Conservation (phyloP, 2,797 vertebrate genomes). For the Notolabrus celidotus region DNA sequence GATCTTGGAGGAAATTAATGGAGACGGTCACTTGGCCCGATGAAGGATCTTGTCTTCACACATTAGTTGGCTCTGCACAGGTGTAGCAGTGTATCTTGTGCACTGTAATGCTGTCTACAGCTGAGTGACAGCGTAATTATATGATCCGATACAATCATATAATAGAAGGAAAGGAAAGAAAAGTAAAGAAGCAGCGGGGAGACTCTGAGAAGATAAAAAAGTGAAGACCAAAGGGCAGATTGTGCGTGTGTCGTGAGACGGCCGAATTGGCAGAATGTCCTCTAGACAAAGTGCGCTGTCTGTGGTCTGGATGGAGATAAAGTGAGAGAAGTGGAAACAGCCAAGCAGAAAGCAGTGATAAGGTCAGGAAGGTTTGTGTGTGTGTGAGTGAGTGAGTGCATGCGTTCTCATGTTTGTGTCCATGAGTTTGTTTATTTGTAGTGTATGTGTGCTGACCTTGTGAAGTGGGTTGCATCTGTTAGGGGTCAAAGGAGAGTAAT, state of each 20-base stretch:
- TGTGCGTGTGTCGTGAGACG: neutral
- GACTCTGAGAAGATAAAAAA: neutral
- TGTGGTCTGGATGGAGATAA: slow-evolving; percentile 23
- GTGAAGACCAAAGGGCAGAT: neutral
- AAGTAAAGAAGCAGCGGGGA: slow-evolving; percentile 5
- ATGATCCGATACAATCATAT: slow-evolving; percentile 12
- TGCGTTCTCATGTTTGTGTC: neutral
- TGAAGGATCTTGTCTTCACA: slow-evolving; percentile 54
- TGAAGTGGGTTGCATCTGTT: slow-evolving; percentile 11
- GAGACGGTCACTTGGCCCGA: slow-evolving; percentile 26
- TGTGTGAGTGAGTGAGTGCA: neutral
- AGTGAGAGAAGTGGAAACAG: slow-evolving; percentile 37
- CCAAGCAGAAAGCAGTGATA: slow-evolving; percentile 31
- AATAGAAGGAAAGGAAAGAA: neutral
- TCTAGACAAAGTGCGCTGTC: slow-evolving; percentile 28
- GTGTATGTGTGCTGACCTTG: slow-evolving; percentile 10
- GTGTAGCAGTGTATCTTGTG: slow-evolving; percentile 14
- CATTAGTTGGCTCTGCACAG: slow-evolving; percentile 40
- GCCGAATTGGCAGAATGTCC: slow-evolving; percentile 21
- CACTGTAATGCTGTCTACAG: slow-evolving; percentile 2
- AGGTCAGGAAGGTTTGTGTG: slow-evolving; percentile 26
- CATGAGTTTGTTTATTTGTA: slow-evolving; percentile 1
- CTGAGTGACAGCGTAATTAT: slow-evolving; percentile 40
- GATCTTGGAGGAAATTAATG: slow-evolving; percentile 49
- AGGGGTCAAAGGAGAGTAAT: slow-evolving; percentile 20